phyloP scores from a whole-genome alignment of 2,888 invertebrate species.

The Allacma fusca region DNA sequence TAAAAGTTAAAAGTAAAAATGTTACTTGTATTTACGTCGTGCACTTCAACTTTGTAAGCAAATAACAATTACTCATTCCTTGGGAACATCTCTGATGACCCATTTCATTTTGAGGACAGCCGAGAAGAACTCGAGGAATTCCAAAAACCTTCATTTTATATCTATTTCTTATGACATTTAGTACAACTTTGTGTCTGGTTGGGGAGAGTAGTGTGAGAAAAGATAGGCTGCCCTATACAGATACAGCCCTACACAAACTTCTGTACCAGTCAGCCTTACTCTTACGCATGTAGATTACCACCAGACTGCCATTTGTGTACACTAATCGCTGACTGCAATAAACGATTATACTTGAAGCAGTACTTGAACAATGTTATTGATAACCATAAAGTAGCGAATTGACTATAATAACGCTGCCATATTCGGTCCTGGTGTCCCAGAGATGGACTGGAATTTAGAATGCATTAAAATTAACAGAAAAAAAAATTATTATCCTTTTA shows the following conservation, averaged over 20 bases:
- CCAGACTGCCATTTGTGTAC: neutral
- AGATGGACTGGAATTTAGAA: neutral
- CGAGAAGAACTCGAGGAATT: too few relatives aligned
- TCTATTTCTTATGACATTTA: neutral
- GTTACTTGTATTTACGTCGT: neutral
- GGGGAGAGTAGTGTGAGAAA: too few relatives aligned
- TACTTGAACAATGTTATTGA: neutral
- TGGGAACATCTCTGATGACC: constrained; percentile 8
- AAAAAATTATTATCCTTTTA: neutral
- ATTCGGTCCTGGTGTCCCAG: neutral
- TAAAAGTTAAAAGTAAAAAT: neutral
- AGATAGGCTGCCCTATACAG: too few relatives aligned
- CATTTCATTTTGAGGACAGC: constrained; percentile 2
- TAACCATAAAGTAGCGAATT: neutral
- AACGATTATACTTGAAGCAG: neutral
- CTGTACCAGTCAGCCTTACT: too few relatives aligned
- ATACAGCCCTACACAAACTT: too few relatives aligned
- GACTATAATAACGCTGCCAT: neutral
- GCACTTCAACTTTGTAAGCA: neutral
- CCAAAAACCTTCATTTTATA: neutral
- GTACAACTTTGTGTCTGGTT: neutral
- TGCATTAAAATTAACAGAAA: neutral
- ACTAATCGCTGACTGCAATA: neutral
- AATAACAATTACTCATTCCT: constrained; percentile 9
- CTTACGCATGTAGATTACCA: too few relatives aligned